Percentiles rank a stretch among this genome's conserved stretches.
These are phyloP conservation scores for Nettapus auritus DNA, from an alignment of 2,113 vertebrate genomes.

Conservation along the genomic window DNA sequence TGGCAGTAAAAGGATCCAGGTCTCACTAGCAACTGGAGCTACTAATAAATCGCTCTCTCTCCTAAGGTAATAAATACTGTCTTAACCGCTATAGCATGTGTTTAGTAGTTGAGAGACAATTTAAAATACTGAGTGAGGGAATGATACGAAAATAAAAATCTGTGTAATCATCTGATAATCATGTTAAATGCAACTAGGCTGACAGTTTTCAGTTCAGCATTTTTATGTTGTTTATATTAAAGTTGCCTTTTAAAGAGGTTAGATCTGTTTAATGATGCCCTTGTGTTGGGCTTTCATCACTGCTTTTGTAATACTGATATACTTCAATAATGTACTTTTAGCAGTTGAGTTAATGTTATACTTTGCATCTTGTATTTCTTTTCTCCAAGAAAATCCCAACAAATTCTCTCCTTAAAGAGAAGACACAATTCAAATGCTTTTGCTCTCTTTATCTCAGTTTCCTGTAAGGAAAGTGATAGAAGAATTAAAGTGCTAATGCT, in stretches of 20 bases:
- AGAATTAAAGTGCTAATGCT: not conserved
- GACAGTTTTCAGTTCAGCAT: not conserved
- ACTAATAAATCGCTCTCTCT: constrained; percentile 87
- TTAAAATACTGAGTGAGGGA: not conserved
- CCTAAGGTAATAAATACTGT: constrained; percentile 82
- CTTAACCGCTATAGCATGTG: not conserved
- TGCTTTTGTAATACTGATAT: not conserved
- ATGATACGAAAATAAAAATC: not conserved
- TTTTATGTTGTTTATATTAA: not conserved
- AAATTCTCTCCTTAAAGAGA: not conserved
- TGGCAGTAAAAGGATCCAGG: constrained; percentile 92
- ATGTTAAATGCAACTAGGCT: not conserved
- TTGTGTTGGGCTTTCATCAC: not conserved
- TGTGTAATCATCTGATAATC: not conserved
- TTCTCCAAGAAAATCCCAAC: not conserved
- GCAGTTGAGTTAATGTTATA: not conserved
- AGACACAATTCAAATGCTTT: not conserved
- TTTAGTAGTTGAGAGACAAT: not conserved
- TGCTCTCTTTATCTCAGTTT: not conserved
- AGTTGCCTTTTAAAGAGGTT: not conserved
- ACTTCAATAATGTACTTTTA: not conserved
- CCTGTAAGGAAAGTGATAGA: not conserved
- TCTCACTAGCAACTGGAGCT: constrained; percentile 89
- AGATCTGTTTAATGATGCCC: not conserved
- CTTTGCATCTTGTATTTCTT: not conserved